Conservation (phyloP, 2,113 vertebrate species). For the Callionymus lyra region DNA sequence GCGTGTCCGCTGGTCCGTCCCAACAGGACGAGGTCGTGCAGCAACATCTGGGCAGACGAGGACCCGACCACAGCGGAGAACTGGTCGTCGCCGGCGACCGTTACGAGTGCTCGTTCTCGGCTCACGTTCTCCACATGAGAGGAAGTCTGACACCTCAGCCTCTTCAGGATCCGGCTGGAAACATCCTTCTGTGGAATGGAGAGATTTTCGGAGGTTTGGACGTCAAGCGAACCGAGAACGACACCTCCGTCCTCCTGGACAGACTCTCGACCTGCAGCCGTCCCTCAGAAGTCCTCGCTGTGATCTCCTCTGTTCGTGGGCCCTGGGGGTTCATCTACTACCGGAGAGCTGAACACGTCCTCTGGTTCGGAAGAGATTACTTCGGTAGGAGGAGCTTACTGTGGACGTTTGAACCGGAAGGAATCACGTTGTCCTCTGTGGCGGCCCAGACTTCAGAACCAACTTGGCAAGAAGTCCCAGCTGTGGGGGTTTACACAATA, state of each 20-base stretch:
- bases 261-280: slow-evolving; percentile 60
- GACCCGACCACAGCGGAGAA: slow-evolving; percentile 70
- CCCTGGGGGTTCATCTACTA: slow-evolving; percentile 91
- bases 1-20: slow-evolving; percentile 34
- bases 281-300: slow-evolving; percentile 66
- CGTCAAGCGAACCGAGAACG: slow-evolving; percentile 71
- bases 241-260: slow-evolving; percentile 71
- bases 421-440: slow-evolving; percentile 74
- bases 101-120: slow-evolving; percentile 81
- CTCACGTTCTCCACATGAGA: slow-evolving; percentile 85
- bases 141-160: slow-evolving; percentile 80
- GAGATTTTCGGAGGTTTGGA: slow-evolving; percentile 80
- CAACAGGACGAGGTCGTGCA: slow-evolving; percentile 38
- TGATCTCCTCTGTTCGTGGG: slow-evolving; percentile 73
- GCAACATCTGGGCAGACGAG: slow-evolving; percentile 69
- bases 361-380: slow-evolving; percentile 95
- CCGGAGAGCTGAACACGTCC: slow-evolving; percentile 66
- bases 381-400: slow-evolving; percentile 90
- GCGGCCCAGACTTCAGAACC: slow-evolving; percentile 26
- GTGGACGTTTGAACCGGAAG: slow-evolving; percentile 66
- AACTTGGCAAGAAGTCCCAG: slow-evolving; percentile 82
- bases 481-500: slow-evolving; percentile 78
- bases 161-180: slow-evolving; percentile 66
- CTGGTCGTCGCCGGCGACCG: slow-evolving; percentile 35
- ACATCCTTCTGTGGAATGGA: slow-evolving; percentile 88